A percentile compares a stretch with the other conserved stretches of the same genome.
phyloP scores from a whole-genome alignment of 2,113 vertebrate genomes.

The Petroica traversi region DNA sequence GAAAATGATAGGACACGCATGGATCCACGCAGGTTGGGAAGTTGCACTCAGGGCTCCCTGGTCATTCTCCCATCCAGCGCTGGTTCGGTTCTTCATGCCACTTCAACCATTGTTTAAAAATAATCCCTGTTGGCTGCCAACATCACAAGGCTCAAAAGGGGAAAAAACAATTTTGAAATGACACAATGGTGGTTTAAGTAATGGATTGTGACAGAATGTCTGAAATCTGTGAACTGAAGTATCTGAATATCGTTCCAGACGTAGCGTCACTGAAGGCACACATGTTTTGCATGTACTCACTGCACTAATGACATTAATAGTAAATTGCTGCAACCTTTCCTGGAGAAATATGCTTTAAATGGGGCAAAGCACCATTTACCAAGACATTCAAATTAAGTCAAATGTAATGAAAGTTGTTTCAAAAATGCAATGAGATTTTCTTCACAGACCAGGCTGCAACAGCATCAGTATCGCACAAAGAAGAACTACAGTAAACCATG shows the following conservation, averaged over 20 bases:
- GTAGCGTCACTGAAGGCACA: not conserved
- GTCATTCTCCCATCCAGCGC: not conserved
- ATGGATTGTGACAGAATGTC: slow-evolving; percentile 17
- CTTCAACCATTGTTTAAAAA: slow-evolving; percentile 25
- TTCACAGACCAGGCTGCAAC: not conserved
- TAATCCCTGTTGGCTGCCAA: not conserved
- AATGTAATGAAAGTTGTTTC: not conserved
- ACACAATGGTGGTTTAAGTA: slow-evolving; percentile 5
- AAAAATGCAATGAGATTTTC: not conserved
- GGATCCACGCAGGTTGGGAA: not conserved
- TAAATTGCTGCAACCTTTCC: not conserved
- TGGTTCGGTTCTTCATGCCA: not conserved
- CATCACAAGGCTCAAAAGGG: not conserved
- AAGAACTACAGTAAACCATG: not conserved
- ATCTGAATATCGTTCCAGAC: not conserved
- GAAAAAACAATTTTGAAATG: not conserved
- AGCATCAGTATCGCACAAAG: not conserved
- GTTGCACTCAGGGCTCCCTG: not conserved
- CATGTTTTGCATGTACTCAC: not conserved
- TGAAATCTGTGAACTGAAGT: not conserved
- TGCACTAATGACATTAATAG: not conserved
- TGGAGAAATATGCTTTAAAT: not conserved
- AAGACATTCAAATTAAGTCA: not conserved
- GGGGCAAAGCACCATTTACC: not conserved
- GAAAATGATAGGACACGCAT: not conserved